Base-by-base conservation (phyloP, 2,113 vertebrate species). In the Isichthys henryi region DNA sequence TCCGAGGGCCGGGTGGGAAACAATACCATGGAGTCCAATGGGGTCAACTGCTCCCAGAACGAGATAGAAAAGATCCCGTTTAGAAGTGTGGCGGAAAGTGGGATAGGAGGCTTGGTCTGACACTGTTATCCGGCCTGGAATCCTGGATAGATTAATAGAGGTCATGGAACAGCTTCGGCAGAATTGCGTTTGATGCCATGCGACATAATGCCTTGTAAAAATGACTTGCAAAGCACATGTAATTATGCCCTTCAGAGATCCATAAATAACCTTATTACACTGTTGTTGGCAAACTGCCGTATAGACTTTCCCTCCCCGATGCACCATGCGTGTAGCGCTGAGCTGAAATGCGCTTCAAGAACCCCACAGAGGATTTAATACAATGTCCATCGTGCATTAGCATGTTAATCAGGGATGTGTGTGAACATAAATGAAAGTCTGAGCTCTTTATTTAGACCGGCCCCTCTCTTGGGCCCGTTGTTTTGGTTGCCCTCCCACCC, bases 241-340 rank as follows among this genome's bases (percentile, higher is more conserved):
- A 83, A 83, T 48, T 83, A 83, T 83, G 80, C 39, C 45, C 80
- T n/a, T 84, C 80, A 48, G 80, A 84, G 80, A 15, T 46, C 80
- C 80, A 84, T 21, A 84, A 45, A 84, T 48, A 84, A 46, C 43
- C 80, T 48, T 48, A 84, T 84, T 84, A 48, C 43, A 84, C 17
- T n/a, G 19, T 84, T 48, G 48, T 84, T 84, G 80, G 80, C 70
- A 77, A 39, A 39, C 70, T 77, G 31, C 80, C 45, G 4, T 84
- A 84, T 0, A 84, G 80, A 84, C 23, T 46, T 46, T 11, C 80
- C 80, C 80, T 23, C 39, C 70, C 21, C 45, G 80, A 83, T 8
- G 39, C 45, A 48, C 17, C 39, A 11, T 10, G 8, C 21, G 1
- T 48, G 45, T 84, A n/a, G 80, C 43, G 9, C 43, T 23, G 80